phyloP scores from a whole-genome alignment of 2,113 vertebrate species.

The mouse (Mus musculus) region GRCm39 chr1:175570501-175571000 shows the following conservation, averaged over 20 bases:
- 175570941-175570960: background rate
- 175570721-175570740: background rate
- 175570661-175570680: background rate
- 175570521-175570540: background rate
- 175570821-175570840: background rate
- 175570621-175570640: background rate
- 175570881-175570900: rapidly evolving
- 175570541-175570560: background rate
- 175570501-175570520: background rate
- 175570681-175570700: background rate
- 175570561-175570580: background rate
- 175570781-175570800: background rate
- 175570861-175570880: background rate
- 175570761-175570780: too few species aligned
- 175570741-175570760: rapidly evolving
- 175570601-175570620: background rate
- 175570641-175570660: background rate
- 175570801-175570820: background rate
- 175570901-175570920: background rate
- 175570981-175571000: background rate
- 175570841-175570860: background rate
- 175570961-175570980: background rate
- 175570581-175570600: background rate
- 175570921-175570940: background rate
- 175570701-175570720: background rate